Conservation (phyloP, 2,888 invertebrate species). For the Epistrophe grossulariae region DNA sequence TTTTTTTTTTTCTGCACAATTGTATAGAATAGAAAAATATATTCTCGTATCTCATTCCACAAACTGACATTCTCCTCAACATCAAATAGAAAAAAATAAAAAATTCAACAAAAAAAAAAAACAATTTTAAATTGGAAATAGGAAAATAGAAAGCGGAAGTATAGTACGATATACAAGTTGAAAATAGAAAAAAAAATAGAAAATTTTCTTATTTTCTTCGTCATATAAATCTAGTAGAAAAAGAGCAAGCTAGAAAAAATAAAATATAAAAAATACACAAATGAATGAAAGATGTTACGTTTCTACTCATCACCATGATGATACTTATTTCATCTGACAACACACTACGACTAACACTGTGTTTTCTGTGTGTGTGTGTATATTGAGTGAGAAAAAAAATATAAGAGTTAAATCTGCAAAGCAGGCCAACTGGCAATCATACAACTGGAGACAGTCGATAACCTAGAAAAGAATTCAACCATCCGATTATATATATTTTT, state of each 20-base stretch:
- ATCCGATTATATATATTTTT: not conserved
- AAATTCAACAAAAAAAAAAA: not conserved
- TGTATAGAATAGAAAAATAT: slow-evolving; percentile 5
- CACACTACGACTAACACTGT: not conserved
- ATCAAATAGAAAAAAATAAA: not conserved
- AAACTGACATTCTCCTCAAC: not conserved
- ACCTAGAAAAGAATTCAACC: slow-evolving; percentile 12
- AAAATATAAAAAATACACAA: not conserved
- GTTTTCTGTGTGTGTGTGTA: no score
- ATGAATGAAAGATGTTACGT: slow-evolving; percentile 22
- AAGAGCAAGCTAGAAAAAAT: not conserved
- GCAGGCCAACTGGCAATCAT: slow-evolving; percentile 17
- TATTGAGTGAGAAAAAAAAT: slow-evolving; percentile 1
- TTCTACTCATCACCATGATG: slow-evolving; percentile 1
- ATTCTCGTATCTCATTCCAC: not conserved
- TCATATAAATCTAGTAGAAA: not conserved
- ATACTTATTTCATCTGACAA: not conserved
- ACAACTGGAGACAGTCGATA: slow-evolving; percentile 17
- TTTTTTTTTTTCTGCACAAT: not conserved
- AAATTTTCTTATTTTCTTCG: not conserved
- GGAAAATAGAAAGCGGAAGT: slow-evolving; percentile 25
- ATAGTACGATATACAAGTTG: slow-evolving; percentile 12
- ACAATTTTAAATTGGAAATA: slow-evolving; percentile 24
- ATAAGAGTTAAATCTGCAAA: not conserved
- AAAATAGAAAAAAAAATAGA: slow-evolving; percentile 14